Conservation (phyloP, 2,888 invertebrate genomes). For the Volucella inanis region DNA sequence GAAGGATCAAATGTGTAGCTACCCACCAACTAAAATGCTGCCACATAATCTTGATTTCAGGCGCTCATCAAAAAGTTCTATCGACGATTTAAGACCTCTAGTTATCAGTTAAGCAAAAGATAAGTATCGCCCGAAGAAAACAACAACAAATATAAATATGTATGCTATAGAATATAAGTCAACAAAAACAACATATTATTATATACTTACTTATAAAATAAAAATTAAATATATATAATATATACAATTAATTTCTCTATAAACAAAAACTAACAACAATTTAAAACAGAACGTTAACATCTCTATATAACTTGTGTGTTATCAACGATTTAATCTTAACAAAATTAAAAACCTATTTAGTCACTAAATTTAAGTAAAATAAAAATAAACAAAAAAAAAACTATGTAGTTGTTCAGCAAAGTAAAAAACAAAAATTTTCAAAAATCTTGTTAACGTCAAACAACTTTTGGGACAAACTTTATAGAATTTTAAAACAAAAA, state of each 20-base stretch:
- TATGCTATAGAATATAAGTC: slow-evolving; percentile 38
- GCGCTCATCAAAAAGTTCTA: slow-evolving; percentile 70
- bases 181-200: slow-evolving; percentile 12
- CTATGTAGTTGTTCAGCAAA: slow-evolving; percentile 31
- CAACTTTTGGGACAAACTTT: slow-evolving; percentile 37
- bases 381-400: slow-evolving; percentile 38
- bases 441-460: slow-evolving; percentile 10
- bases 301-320: slow-evolving; percentile 70
- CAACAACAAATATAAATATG: slow-evolving; percentile 41
- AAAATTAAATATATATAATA: slow-evolving; percentile 36
- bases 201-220: slow-evolving; percentile 12
- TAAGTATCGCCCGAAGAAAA: slow-evolving; percentile 71
- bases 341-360: slow-evolving; percentile 43
- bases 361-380: slow-evolving; percentile 56
- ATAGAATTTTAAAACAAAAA: not conserved
- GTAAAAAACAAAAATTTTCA: slow-evolving; percentile 21
- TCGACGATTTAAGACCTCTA: slow-evolving; percentile 68
- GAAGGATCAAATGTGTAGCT: slow-evolving; percentile 38
- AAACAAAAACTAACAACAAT: slow-evolving; percentile 13
- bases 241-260: slow-evolving; percentile 47
- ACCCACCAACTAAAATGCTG: slow-evolving; percentile 44
- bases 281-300: slow-evolving; percentile 53
- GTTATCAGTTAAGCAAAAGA: slow-evolving; percentile 74
- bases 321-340: slow-evolving; percentile 67
- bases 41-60: slow-evolving; percentile 60